Conservation (phyloP, 1,140 invertebrate genomes). For the Harlomillsia oculata region DNA sequence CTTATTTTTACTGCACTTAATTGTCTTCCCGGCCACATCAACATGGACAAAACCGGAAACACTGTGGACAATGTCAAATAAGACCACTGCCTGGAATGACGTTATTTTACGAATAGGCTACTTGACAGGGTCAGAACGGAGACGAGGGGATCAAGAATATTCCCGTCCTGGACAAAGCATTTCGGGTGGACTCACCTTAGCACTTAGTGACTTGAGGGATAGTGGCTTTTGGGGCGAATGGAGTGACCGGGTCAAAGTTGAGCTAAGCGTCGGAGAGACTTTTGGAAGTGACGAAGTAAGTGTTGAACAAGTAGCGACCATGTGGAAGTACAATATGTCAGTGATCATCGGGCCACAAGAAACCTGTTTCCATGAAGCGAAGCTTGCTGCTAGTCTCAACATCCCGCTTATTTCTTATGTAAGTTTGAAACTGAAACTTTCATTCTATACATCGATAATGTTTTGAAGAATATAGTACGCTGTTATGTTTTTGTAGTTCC, state of each 20-base stretch:
- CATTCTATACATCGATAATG: too few relatives aligned
- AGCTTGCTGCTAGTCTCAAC: slow-evolving; percentile 91
- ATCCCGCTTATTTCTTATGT: slow-evolving; percentile 62
- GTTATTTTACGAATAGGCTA: slow-evolving; percentile 38
- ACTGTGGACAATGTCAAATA: too few relatives aligned
- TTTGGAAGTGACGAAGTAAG: slow-evolving; percentile 79
- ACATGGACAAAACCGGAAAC: too few relatives aligned
- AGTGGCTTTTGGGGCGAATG: slow-evolving; percentile 20
- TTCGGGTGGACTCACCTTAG: slow-evolving; percentile 74
- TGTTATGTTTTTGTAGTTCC: too few relatives aligned
- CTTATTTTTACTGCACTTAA: too few relatives aligned
- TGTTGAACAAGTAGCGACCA: slow-evolving; percentile 68
- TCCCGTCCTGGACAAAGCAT: slow-evolving; percentile 60
- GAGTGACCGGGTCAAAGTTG: slow-evolving; percentile 48
- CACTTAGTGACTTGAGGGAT: slow-evolving; percentile 45
- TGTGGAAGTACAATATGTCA: slow-evolving; percentile 72
- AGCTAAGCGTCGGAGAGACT: slow-evolving; percentile 80
- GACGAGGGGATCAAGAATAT: slow-evolving; percentile 51
- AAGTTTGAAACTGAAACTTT: slow-evolving; percentile 39
- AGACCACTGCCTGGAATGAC: too few relatives aligned
- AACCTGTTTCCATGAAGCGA: slow-evolving; percentile 86
- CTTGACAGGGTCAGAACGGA: slow-evolving; percentile 57
- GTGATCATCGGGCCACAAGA: slow-evolving; percentile 91
- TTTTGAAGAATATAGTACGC: too few relatives aligned
- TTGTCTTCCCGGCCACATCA: too few relatives aligned